Conservation (phyloP, 2,888 invertebrate genomes). For the Celastrina argiolus region DNA sequence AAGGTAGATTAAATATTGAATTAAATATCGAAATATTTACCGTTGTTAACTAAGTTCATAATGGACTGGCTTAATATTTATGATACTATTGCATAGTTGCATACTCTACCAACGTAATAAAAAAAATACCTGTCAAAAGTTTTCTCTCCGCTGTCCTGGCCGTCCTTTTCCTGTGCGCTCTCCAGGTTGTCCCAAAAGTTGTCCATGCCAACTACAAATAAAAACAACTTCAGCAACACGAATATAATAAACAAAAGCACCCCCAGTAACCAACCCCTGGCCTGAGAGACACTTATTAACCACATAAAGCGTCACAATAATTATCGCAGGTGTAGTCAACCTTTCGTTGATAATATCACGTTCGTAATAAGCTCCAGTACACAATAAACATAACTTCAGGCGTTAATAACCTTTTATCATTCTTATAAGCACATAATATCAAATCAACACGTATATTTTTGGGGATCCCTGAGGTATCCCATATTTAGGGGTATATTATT, state of each 20-base stretch:
- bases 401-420: conserved; percentile 18
- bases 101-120: neutral
- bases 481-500: neutral
- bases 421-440: neutral
- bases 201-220: conserved; percentile 62
- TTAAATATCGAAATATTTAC: no score
- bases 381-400: conserved; percentile 8
- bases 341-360: conserved; percentile 20
- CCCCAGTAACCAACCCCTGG: conserved; percentile 14
- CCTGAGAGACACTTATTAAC: conserved; percentile 8
- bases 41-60: no score
- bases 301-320: conserved; percentile 20
- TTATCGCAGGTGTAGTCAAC: neutral
- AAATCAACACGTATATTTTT: neutral
- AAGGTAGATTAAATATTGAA: no score
- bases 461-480: neutral
- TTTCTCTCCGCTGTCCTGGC: conserved; percentile 61
- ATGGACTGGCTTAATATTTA: no score
- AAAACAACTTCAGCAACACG: neutral
- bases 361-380: conserved; percentile 20
- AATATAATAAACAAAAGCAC: conserved; percentile 2
- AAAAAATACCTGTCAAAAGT: conserved; percentile 57
- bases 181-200: conserved; percentile 71
- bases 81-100: no score
- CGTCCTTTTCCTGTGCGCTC: conserved; percentile 57